phyloP scores from a whole-genome alignment of 2,888 invertebrate genomes.

The Nezara viridula region DNA sequence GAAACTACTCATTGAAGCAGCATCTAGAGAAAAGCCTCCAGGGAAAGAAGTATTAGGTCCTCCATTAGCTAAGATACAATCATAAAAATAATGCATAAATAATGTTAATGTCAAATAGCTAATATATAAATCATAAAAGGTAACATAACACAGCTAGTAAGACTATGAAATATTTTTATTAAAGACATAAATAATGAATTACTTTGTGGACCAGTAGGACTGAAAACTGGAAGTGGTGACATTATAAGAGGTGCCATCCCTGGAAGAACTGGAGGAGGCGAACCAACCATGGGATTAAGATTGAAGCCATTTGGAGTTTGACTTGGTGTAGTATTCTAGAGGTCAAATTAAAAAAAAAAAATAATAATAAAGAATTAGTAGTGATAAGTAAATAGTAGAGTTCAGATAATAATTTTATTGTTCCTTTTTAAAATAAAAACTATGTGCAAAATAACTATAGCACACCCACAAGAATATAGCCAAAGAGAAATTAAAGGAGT shows the following conservation, averaged over 20 bases:
- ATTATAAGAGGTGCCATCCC: constrained; percentile 68
- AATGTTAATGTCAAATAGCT: not conserved
- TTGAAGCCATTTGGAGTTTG: constrained; percentile 66
- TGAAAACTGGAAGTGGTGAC: constrained; percentile 69
- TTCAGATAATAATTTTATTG: not conserved
- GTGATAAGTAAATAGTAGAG: not conserved
- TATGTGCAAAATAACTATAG: not conserved
- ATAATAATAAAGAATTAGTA: not conserved
- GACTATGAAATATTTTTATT: not conserved
- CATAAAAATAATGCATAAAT: not conserved
- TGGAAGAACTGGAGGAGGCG: constrained; percentile 68
- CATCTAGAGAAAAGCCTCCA: constrained; percentile 71
- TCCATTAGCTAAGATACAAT: constrained; percentile 65
- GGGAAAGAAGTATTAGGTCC: constrained; percentile 70
- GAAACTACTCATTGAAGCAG: constrained; percentile 70
- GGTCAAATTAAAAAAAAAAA: not conserved
- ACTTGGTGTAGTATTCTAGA: constrained; percentile 47
- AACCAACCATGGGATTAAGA: constrained; percentile 67
- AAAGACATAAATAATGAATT: constrained; percentile 16
- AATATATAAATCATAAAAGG: constrained; percentile 9
- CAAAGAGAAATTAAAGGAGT: too few relatives aligned
- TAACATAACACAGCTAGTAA: not conserved
- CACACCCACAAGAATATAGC: too few relatives aligned
- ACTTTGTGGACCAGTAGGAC: constrained; percentile 66
- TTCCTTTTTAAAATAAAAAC: not conserved